Evolutionary conservation across 2,797 vertebrate species (phyloP).

Genomic region (Chelidonichthys spinosus): DNA sequence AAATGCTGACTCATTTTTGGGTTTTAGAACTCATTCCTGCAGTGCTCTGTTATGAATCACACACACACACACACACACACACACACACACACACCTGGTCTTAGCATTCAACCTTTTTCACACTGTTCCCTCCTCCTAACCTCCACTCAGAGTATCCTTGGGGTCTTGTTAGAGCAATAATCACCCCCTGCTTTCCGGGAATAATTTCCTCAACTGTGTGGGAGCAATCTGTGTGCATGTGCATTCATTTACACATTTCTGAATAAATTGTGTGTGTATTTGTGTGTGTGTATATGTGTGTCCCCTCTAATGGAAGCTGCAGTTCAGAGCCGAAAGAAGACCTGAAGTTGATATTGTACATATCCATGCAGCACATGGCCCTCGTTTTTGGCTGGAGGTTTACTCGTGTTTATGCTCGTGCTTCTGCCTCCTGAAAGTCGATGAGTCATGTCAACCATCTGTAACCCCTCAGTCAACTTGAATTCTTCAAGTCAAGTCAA

Average conservation of each 20-base stretch:
- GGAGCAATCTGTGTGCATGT: slow-evolving; percentile 56
- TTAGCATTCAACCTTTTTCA: slow-evolving; percentile 45
- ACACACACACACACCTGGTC: slow-evolving; percentile 39
- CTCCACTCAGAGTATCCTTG: slow-evolving; percentile 20
- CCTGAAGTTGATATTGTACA: slow-evolving; percentile 29
- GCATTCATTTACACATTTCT: slow-evolving; percentile 58
- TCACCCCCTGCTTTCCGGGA: slow-evolving; percentile 64
- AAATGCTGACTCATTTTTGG: background rate
- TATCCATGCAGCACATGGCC: slow-evolving; percentile 40
- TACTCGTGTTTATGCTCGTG: slow-evolving; percentile 12
- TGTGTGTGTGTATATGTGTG: slow-evolving; percentile 18
- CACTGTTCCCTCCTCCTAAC: slow-evolving; percentile 16
- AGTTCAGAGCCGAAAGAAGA: slow-evolving; percentile 35
- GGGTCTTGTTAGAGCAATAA: slow-evolving; percentile 63
- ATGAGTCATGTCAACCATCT: background rate
- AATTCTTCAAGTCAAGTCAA: background rate
- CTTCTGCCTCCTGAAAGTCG: background rate
- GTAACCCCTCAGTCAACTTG: background rate
- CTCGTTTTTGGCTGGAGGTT: slow-evolving; percentile 27
- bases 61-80: slow-evolving; percentile 6
- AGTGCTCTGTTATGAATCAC: background rate
- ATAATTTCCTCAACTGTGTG: slow-evolving; percentile 68
- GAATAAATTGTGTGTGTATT: slow-evolving; percentile 21
- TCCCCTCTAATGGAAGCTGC: slow-evolving; percentile 55
- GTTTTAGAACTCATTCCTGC: background rate